Conservation (phyloP, 2,113 vertebrate species). For the Lichenostomus cassidix region DNA sequence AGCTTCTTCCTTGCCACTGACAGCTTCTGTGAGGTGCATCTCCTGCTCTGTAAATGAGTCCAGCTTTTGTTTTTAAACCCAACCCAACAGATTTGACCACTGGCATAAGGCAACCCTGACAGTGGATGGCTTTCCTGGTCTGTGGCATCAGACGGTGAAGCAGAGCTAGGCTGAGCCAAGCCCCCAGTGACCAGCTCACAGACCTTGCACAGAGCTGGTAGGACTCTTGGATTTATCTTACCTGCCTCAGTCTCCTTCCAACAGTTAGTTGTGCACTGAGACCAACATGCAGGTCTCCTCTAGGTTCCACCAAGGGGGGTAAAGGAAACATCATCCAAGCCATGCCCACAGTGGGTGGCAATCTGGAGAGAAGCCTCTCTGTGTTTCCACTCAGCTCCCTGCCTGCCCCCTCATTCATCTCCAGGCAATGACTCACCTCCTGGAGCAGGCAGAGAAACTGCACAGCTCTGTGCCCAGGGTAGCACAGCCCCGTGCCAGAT, state of each 20-base stretch:
- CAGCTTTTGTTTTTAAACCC: background rate
- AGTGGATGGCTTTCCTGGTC: background rate
- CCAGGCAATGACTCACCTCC: background rate
- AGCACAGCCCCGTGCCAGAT: background rate
- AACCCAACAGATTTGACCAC: background rate
- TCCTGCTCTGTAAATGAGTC: background rate
- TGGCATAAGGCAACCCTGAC: background rate
- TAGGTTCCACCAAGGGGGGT: background rate
- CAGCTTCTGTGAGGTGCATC: background rate
- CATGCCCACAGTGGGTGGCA: background rate
- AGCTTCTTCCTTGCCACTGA: background rate
- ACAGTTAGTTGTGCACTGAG: background rate
- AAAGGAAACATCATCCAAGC: fast-evolving
- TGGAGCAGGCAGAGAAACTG: background rate
- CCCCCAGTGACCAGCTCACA: background rate
- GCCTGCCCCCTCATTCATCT: background rate
- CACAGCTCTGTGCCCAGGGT: background rate
- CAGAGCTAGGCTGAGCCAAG: background rate
- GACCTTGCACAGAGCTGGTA: background rate
- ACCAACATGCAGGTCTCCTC: background rate
- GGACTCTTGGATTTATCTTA: background rate
- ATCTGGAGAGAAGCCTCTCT: background rate
- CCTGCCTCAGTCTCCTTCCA: background rate
- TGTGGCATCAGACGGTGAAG: background rate
- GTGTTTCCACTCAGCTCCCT: background rate